Percentiles rank a stretch among this genome's conserved stretches.
phyloP scores from a whole-genome alignment of 1,140 invertebrate species.

The Patella vulgata region DNA sequence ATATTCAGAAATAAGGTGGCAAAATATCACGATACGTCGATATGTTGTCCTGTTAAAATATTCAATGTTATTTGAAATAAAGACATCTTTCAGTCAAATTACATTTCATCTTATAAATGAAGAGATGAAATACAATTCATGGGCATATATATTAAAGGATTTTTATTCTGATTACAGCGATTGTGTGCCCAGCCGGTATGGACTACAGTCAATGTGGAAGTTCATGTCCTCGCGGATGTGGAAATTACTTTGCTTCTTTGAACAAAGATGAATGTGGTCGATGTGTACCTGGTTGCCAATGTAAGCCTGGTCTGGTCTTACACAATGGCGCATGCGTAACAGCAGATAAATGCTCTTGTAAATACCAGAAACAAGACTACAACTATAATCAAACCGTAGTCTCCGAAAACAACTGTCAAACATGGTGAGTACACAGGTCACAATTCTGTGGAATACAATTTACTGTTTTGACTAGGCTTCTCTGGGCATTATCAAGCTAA shows the following conservation, averaged over 20 bases:
- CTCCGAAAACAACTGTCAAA: conserved; percentile 33
- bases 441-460: no score
- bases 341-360: conserved; percentile 37
- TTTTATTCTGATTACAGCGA: no score
- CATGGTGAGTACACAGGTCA: conserved; percentile 37
- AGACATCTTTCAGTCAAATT: no score
- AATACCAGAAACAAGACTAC: conserved; percentile 29
- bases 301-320: conserved; percentile 23
- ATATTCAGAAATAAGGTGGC: no score
- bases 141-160: no score
- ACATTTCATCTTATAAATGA: no score
- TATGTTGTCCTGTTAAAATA: no score
- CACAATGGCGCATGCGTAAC: conserved; percentile 30
- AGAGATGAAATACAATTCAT: no score
- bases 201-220: conserved; percentile 79
- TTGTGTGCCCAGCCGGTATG: conserved; percentile 67
- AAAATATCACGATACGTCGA: no score
- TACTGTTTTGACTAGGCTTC: neutral
- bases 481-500: neutral
- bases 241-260: conserved; percentile 9
- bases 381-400: conserved; percentile 13
- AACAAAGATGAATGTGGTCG: conserved; percentile 15
- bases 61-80: no score
- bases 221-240: conserved; percentile 78
- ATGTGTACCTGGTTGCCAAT: conserved; percentile 36